phyloP scores from a whole-genome alignment of 2,888 invertebrate genomes.

The Aquatica leii region DNA sequence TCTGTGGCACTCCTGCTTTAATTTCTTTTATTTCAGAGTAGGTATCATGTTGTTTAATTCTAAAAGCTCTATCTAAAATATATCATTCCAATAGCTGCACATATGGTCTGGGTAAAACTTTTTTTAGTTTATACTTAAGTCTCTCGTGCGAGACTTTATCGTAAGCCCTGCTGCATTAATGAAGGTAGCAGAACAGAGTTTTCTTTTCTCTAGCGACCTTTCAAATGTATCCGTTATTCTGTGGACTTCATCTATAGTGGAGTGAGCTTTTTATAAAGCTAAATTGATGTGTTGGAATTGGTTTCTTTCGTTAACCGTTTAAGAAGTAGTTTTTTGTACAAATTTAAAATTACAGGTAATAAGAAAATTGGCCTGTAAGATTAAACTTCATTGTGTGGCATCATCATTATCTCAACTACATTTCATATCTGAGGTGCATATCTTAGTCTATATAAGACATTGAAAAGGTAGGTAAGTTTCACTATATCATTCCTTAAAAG shows the following conservation, averaged over 20 bases:
- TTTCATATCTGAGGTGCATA: constrained; percentile 37
- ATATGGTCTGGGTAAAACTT: background rate
- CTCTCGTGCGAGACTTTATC: background rate
- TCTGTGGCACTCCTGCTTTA: constrained; percentile 2
- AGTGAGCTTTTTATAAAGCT: no score
- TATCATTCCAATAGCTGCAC: background rate
- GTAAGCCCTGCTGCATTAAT: background rate
- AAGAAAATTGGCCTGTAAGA: background rate
- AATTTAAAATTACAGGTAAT: background rate
- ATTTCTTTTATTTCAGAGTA: background rate
- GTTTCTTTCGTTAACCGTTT: background rate
- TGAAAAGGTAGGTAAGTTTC: constrained; percentile 15
- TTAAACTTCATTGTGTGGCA: constrained; percentile 12
- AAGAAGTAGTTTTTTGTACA: background rate
- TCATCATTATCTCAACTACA: constrained; percentile 43
- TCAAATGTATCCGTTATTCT: background rate
- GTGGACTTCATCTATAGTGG: background rate
- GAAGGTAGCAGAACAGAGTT: background rate
- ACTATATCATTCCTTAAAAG: constrained; percentile 31
- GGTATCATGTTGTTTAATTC: background rate
- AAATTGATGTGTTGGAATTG: background rate
- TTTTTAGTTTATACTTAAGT: background rate
- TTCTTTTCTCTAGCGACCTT: background rate
- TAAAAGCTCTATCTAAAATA: constrained; percentile 3
- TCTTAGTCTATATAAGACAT: constrained; percentile 32